Evolutionary conservation across 2,888 invertebrate genomes (phyloP), one percentile per base, ranked within the genome.

Genomic region (Phalera bucephala): DNA sequence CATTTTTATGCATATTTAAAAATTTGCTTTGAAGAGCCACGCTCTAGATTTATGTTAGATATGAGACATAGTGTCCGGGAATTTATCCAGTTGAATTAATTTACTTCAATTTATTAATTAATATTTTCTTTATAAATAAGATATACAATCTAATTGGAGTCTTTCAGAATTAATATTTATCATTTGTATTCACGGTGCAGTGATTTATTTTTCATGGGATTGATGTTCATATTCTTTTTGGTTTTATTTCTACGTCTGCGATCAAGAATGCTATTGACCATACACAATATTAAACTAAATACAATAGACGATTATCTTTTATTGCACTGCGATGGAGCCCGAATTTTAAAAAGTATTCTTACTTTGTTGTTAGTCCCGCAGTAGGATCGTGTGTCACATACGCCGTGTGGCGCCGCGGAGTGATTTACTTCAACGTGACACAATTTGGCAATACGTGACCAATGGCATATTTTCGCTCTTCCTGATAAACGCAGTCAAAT

Each of bases 1-100:
- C 87, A 69, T 81, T 85, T 89, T 86, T 86, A 89, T 86, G 75
- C 80, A 84, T 82, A 83, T 89, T 86, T 83, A 84, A 87, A 80
- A 80, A 72, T 79, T 80, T 69, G 64, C 87, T 89, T 89, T 88
- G 88, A 88, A 82, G 79, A 75, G 63, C 57, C 67, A 62, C 64
- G 58, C 64, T 59, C 64, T 77, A 78, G 76, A 85, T 85, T 84
- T 81, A 83, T 78, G 66, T 65, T 66, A 45, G 56, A 45, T 52
- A 49, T 45, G 67, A 70, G 44, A 56, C 75, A 72, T 57, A 80
- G 67, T 46, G 70, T 32, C 60, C 44, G 38, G 25, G n/a, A 44
- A 45, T 44, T 62, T 42, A 30, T 45, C 45, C 40, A 44, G 42
- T 41, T 35, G 38, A 58, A 47, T 55, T 49, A 49, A 39, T 37